Base-by-base conservation (phyloP, 2,888 invertebrate genomes). In the Aplocera efformata region DNA sequence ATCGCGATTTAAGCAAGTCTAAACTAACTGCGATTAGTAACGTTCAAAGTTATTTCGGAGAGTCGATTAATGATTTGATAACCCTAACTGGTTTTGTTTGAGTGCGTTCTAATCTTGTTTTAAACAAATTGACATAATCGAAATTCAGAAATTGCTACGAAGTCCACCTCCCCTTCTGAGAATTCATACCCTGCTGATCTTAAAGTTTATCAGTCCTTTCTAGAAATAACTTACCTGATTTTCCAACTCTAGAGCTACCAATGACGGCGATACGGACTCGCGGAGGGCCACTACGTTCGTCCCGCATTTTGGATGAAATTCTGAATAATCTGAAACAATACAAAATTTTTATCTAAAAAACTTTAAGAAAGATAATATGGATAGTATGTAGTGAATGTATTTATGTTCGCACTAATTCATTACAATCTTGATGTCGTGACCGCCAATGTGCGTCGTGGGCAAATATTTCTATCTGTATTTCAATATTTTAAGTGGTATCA, bases 161-260 rank as follows among this genome's bases (percentile, higher is more conserved):
- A n/a, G n/a, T n/a, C n/a, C n/a, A n/a, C n/a, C n/a, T n/a, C n/a
- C n/a, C n/a, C n/a, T n/a, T n/a, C n/a, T n/a, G n/a, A n/a, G n/a
- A n/a, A n/a, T n/a, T n/a, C n/a, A n/a, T n/a, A n/a, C n/a, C n/a
- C n/a, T n/a, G n/a, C n/a, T n/a, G n/a, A n/a, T n/a, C n/a, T n/a
- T n/a, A n/a, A n/a, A n/a, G n/a, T n/a, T n/a, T n/a, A n/a, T n/a
- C n/a, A n/a, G n/a, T n/a, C n/a, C n/a, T n/a, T n/a, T n/a, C n/a
- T n/a, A n/a, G n/a, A n/a, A n/a, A n/a, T 45, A 35, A 42, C 83
- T 90, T 88, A 94, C 94, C 94, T 77, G 94, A 94, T 90, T 94
- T 94, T 67, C 94, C 94, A 60, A 94, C 94, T 81, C 93, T 91
- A 43, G 92, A 91, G 81, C 92, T 93, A 60, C 94, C 94, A 59